phyloP scores from a whole-genome alignment of 2,888 invertebrate genomes.

The Carpatolechia fugitivella region DNA sequence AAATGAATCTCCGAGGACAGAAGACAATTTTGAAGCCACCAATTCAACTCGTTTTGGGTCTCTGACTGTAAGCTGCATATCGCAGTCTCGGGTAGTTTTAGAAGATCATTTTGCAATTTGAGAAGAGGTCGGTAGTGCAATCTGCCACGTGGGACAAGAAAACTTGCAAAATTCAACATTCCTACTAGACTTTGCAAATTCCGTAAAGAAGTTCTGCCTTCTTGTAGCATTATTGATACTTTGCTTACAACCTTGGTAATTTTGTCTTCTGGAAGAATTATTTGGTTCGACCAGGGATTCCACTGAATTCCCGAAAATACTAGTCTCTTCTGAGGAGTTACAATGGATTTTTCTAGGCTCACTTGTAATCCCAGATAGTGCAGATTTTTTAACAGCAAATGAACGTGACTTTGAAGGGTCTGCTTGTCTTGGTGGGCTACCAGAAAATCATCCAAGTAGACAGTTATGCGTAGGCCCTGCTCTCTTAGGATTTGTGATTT shows the following conservation, averaged over 20 bases:
- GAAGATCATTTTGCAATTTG: background rate
- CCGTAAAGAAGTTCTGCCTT: background rate
- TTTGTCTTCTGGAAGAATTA: conserved; percentile 18
- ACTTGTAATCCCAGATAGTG: conserved; percentile 20
- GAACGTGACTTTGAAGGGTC: conserved; percentile 16
- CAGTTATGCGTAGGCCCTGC: conserved; percentile 17
- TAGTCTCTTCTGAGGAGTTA: conserved; percentile 14
- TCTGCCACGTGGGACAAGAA: conserved; percentile 18
- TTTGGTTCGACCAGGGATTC: conserved; percentile 21
- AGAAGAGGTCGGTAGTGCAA: conserved; percentile 2
- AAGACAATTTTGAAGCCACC: conserved; percentile 20
- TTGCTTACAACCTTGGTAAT: background rate
- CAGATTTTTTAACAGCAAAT: conserved; percentile 8
- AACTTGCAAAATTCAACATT: conserved; percentile 22
- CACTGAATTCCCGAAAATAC: conserved; percentile 22
- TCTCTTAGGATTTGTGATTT: conserved; percentile 20
- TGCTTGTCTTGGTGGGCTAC: conserved; percentile 20
- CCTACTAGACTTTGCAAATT: conserved; percentile 18
- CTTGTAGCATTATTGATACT: background rate
- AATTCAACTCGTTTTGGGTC: conserved; percentile 5
- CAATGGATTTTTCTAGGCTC: conserved; percentile 21
- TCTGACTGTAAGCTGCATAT: background rate
- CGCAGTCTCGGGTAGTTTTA: background rate
- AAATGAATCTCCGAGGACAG: conserved; percentile 15
- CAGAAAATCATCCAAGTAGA: conserved; percentile 27